phyloP scores from a whole-genome alignment of 2,888 invertebrate species.

The Dryococelus australis region DNA sequence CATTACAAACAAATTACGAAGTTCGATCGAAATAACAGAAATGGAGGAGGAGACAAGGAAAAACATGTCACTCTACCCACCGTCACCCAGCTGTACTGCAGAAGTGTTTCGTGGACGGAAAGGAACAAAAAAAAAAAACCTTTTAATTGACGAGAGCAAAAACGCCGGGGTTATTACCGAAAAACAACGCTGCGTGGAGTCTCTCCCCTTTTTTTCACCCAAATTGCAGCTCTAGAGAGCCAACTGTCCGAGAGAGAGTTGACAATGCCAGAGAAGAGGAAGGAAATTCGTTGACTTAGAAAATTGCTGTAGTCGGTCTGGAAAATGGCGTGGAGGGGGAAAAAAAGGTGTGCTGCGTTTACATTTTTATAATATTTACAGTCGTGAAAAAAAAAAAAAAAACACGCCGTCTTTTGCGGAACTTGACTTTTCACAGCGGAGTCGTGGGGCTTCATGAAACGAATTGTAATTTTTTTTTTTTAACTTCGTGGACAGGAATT shows the following conservation, averaged over 20 bases:
- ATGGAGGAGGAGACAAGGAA: background rate
- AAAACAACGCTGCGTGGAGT: background rate
- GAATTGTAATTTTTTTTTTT: no score
- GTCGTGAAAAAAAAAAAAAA: background rate
- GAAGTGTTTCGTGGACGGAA: background rate
- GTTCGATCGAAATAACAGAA: no score
- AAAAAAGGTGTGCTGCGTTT: background rate
- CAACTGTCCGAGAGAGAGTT: constrained; percentile 9
- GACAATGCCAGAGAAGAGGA: background rate
- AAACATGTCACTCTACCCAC: background rate
- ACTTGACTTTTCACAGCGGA: background rate
- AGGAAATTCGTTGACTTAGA: constrained; percentile 16
- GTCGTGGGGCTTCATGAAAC: no score
- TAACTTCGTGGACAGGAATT: no score
- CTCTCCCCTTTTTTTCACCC: background rate
- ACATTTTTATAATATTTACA: background rate
- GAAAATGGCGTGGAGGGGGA: background rate
- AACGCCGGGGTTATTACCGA: background rate
- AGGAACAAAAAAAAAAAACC: background rate
- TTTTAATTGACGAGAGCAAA: background rate
- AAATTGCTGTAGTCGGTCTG: constrained; percentile 1
- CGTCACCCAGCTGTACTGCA: background rate
- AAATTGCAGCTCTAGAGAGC: background rate
- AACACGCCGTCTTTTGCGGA: background rate
- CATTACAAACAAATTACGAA: no score